Base-by-base conservation (phyloP, 1,140 invertebrate genomes). In the Calliphora vicina region DNA sequence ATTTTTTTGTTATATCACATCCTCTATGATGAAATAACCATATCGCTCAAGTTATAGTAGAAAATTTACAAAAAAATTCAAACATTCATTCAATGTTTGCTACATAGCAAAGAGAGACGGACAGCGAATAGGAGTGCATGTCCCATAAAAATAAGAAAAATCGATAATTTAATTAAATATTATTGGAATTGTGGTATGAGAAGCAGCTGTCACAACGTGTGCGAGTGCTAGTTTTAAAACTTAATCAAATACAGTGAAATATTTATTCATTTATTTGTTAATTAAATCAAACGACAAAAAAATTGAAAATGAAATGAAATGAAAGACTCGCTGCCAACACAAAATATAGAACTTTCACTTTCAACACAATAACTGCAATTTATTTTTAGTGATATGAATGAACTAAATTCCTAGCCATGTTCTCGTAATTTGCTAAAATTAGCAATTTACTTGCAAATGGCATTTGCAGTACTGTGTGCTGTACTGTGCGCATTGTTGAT, bases 81-180 rank as follows among this genome's bases (percentile, higher is more conserved):
- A 35, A 35, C 35, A 35, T 35, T 35, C 35, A 6, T 35, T 35
- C 10, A 35, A 35, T 10, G 35, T 35, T 35, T 35, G 6, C 10
- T 1, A 1, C 10, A 10, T 2, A 35, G 35, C 35, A 35, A 35
- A 35, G 10, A 35, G 35, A 35, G 15, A 57, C 12, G 0, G n/a
- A n/a, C 17, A 57, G 5, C 5, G 17, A 57, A 13, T 57, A 17
- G 50, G 15, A 35, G n/a, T 57, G 50, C n/a, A 57, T n/a, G 50
- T 57, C n/a, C 50, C 50, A 57, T n/a, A 17, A 57, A 57, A 17
- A 57, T 57, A n/a, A 57, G 50, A n/a, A 76, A 76, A 76, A 76
- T 76, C 73, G 73, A 76, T 76, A 76, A 76, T 78, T 78, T 20
- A 78, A 78, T 78, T 78, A 78, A 78, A 78, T 78, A 78, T 78